Base-by-base conservation (phyloP, 2,113 vertebrate genomes). In the Salminus brasiliensis region DNA sequence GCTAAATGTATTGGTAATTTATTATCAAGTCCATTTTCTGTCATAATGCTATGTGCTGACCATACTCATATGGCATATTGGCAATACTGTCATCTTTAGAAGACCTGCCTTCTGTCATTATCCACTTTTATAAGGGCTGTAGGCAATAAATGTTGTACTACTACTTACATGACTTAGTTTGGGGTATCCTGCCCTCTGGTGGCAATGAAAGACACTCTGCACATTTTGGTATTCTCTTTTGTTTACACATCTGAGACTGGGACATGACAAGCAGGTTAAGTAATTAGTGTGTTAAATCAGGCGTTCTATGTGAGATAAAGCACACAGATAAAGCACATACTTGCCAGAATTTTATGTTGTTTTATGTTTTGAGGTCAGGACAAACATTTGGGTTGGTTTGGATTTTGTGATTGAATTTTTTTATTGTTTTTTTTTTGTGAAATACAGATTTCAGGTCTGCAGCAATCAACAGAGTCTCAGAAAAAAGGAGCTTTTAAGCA, bases 401-500 rank as follows among this genome's bases (percentile, higher is more conserved):
- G n/a, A n/a, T n/a, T n/a, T n/a, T n/a, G n/a, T n/a, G n/a, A n/a
- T n/a, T n/a, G n/a, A 16, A 32, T 15, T 45, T 3, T 34, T 15
- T 29, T 63, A 5, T 21, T 23, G 18, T 2, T 34, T 63, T 34
- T 15, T 21, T 45, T 74, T 43, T 25, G n/a, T 66, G 53, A 66
- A 27, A 29, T 80, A 70, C 72, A 78, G 76, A 68, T 68, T 39
- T 59, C 66, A 32, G 7, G 62, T 36, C 57, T 29, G 2, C 78
- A 83, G 83, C 55, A 72, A 49, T 18, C 79, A 47, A 34, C 27
- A 2, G 23, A 68, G 52, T 70, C 21, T 21, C 76, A 59, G 23
- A 88, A 88, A 80, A 86, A 84, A 30, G 41, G 34, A 2, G 89
- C 83, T 72, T 83, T 86, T 78, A 92, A 89, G 84, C 94, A 88